phyloP scores from a whole-genome alignment of 2,797 vertebrate genomes.

The Microctenopoma stevenorrisi region DNA sequence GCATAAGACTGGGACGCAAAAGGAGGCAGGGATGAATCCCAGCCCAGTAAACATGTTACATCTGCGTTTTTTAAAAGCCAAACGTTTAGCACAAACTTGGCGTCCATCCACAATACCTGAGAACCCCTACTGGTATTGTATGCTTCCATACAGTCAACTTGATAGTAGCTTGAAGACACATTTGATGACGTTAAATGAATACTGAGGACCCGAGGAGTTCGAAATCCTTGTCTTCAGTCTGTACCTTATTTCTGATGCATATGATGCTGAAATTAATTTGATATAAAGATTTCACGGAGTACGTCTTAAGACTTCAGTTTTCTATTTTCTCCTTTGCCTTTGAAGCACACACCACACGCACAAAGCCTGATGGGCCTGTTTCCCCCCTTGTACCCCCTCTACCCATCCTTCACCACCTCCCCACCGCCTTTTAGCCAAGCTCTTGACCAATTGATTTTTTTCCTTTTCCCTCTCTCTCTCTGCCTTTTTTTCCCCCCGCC shows the following conservation, averaged over 20 bases:
- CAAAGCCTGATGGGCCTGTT: slow-evolving; percentile 65
- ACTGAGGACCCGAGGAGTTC: slow-evolving; percentile 23
- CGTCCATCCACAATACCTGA: slow-evolving; percentile 21
- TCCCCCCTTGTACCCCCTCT: slow-evolving; percentile 8
- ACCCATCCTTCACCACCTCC: slow-evolving; percentile 34
- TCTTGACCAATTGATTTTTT: slow-evolving; percentile 82
- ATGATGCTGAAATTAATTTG: slow-evolving; percentile 54
- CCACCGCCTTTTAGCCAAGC: slow-evolving; percentile 68
- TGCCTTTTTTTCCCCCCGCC: slow-evolving; percentile 19
- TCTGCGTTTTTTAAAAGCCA: slow-evolving; percentile 9
- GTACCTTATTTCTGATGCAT: slow-evolving; percentile 34
- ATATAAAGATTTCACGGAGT: slow-evolving; percentile 45
- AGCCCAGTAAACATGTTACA: neutral
- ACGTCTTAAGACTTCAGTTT: slow-evolving; percentile 45
- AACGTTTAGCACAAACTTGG: slow-evolving; percentile 14
- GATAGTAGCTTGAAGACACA: slow-evolving; percentile 44
- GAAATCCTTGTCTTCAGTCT: slow-evolving; percentile 19
- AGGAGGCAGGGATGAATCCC: no score
- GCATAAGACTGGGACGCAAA: no score
- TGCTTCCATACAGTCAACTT: slow-evolving; percentile 16
- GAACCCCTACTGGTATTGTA: slow-evolving; percentile 30
- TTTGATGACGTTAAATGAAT: slow-evolving; percentile 35
- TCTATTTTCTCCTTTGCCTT: slow-evolving; percentile 60
- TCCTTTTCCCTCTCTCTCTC: slow-evolving; percentile 38
- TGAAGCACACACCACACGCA: slow-evolving; percentile 73